These are phyloP conservation scores for Eledona agricola DNA, from an alignment of 2,888 invertebrate species.

Conservation along the genomic window DNA sequence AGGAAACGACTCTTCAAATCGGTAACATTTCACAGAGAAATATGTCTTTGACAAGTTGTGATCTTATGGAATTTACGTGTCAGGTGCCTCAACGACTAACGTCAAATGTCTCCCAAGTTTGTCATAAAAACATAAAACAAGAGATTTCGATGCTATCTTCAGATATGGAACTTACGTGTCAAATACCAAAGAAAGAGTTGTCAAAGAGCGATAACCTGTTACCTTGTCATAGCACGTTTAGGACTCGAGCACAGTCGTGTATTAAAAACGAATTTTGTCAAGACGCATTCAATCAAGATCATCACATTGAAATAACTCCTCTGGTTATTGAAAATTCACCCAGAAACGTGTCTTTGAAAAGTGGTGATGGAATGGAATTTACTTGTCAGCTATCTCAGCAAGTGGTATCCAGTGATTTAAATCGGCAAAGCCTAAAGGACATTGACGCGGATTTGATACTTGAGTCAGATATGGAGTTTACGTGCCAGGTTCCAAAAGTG, in stretches of 20 bases:
- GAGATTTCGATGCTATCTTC: too few relatives aligned
- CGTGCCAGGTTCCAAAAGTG: conserved; percentile 2
- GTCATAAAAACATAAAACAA: too few relatives aligned
- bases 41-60: conserved; percentile 1
- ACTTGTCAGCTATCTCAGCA: conserved; percentile 17
- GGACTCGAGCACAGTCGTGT: too few relatives aligned
- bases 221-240: too few relatives aligned
- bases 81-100: conserved; percentile 12
- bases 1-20: too few relatives aligned
- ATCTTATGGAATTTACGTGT: conserved; percentile 26
- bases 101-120: too few relatives aligned
- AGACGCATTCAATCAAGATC: too few relatives aligned
- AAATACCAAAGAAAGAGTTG: conserved; percentile 3
- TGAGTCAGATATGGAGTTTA: conserved; percentile 5
- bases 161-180: conserved; percentile 22
- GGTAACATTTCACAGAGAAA: too few relatives aligned
- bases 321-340: neutral
- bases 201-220: too few relatives aligned
- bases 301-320: too few relatives aligned
- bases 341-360: neutral
- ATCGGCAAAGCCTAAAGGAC: neutral
- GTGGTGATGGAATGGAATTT: conserved; percentile 5
- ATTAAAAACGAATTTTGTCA: too few relatives aligned
- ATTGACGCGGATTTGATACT: too few relatives aligned
- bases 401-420: neutral